phyloP scores from a whole-genome alignment of 2,113 vertebrate species.

The Parus major region DNA sequence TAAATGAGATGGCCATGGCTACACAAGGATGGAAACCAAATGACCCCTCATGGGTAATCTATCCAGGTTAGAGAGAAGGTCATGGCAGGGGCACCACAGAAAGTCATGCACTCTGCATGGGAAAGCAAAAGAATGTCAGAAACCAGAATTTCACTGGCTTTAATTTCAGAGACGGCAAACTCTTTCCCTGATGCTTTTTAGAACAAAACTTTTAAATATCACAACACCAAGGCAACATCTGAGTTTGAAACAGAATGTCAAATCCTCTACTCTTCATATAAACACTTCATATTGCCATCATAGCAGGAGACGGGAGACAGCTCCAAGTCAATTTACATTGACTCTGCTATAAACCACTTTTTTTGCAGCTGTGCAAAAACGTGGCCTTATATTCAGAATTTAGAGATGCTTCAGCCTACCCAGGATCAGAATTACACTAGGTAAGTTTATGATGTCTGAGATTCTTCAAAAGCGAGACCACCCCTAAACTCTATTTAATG shows the following conservation, averaged over 20 bases:
- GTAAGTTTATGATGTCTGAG: background rate
- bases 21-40: slow-evolving; percentile 29
- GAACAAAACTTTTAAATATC: slow-evolving; percentile 23
- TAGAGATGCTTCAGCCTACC: background rate
- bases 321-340: background rate
- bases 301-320: background rate
- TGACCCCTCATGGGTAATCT: slow-evolving; percentile 32
- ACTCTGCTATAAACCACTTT: background rate
- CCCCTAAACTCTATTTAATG: background rate
- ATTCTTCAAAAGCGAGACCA: background rate
- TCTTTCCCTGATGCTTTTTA: background rate
- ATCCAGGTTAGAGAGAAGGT: slow-evolving; percentile 31
- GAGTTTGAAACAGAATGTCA: background rate
- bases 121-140: slow-evolving; percentile 9
- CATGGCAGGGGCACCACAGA: background rate
- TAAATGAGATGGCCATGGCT: background rate
- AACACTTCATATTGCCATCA: background rate
- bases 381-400: background rate
- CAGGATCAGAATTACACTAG: background rate
- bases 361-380: background rate
- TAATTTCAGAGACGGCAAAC: slow-evolving; percentile 2
- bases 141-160: background rate
- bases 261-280: background rate
- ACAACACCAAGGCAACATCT: background rate
- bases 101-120: background rate